Conservation (phyloP, 2,113 vertebrate species). For the Rattus norvegicus region DNA sequence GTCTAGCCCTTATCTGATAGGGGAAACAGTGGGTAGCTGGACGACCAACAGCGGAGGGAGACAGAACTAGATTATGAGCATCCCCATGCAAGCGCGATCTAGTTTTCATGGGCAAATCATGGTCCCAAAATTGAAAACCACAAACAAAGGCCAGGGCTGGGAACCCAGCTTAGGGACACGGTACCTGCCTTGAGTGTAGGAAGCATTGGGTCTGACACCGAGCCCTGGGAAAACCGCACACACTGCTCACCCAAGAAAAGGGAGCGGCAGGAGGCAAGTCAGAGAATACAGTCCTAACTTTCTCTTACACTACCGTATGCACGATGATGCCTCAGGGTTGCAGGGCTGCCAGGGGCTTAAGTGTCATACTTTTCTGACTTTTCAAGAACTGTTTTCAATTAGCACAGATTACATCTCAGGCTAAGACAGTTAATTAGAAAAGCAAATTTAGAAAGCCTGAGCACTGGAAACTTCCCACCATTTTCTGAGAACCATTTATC, state of each 20-base stretch:
- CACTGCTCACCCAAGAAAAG: not conserved
- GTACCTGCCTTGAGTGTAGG: not conserved
- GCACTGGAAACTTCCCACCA: not conserved
- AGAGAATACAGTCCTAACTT: not conserved
- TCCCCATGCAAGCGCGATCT: not conserved
- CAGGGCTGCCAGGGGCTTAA: not conserved
- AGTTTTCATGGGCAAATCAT: not conserved
- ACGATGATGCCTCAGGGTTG: not conserved
- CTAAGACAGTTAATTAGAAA: slow-evolving; percentile 27
- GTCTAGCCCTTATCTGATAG: not conserved
- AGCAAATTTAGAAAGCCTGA: not conserved
- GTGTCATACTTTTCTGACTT: not conserved
- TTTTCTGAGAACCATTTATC: slow-evolving; percentile 18
- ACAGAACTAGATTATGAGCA: not conserved
- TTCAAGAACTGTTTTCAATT: not conserved
- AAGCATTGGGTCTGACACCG: not conserved
- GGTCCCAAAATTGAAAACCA: not conserved
- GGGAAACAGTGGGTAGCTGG: not conserved
- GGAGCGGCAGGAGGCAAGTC: not conserved
- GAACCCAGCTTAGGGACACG: not conserved
- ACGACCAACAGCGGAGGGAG: not conserved
- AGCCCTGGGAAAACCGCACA: not conserved
- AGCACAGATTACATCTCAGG: not conserved
- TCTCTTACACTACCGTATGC: not conserved
- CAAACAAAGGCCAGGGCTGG: not conserved